Conservation (phyloP, 1,140 invertebrate genomes). For the Lutraria rhynchaena region DNA sequence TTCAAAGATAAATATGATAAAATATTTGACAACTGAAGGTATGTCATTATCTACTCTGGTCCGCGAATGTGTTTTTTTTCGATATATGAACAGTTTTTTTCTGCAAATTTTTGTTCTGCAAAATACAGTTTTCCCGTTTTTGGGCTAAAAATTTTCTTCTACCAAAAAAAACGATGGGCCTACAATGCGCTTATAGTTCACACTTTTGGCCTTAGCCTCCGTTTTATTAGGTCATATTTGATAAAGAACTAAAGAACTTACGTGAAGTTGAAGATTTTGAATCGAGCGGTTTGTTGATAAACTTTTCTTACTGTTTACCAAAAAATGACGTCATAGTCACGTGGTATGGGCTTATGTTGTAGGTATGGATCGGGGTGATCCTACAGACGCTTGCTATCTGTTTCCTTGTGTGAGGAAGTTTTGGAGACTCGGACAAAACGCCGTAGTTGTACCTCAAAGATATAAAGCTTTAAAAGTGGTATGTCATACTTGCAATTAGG, state of each 20-base stretch:
- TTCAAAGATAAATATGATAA: background rate
- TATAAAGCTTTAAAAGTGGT: constrained; percentile 35
- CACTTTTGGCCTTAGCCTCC: no score
- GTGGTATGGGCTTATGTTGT: background rate
- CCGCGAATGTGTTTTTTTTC: background rate
- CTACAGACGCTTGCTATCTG: constrained; percentile 9
- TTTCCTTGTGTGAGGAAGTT: constrained; percentile 22
- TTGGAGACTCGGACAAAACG: constrained; percentile 16
- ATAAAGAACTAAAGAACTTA: no score
- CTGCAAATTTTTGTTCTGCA: background rate
- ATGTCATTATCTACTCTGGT: background rate
- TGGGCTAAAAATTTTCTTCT: no score
- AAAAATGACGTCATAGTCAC: no score
- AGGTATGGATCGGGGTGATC: constrained; percentile 36
- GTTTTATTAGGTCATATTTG: no score
- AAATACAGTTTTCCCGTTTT: no score
- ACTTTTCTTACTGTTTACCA: no score
- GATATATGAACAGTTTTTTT: background rate
- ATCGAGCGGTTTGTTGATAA: no score
- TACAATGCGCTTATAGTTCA: no score
- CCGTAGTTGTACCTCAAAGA: background rate
- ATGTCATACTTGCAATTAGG: no score
- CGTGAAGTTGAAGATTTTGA: no score
- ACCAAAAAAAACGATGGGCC: no score
- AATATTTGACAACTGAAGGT: background rate